Percentiles rank a stretch among this genome's conserved stretches.
Evolutionary conservation across 1,140 invertebrate genomes (phyloP).

Genomic region (Trigoniulus corallinus): DNA sequence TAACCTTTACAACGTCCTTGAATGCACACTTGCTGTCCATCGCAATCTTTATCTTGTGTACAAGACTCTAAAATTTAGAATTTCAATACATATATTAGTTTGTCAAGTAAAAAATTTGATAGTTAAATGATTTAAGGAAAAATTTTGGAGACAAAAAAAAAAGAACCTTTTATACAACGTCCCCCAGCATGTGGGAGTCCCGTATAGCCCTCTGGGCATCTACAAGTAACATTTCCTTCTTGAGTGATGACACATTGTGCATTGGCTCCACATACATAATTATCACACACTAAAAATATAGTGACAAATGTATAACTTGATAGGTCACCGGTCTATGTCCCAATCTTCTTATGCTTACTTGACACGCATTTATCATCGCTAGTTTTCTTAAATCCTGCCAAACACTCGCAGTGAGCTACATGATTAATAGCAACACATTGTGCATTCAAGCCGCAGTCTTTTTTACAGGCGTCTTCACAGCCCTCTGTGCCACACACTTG

Average conservation of each 20-base stretch:
- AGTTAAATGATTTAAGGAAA: too few relatives aligned
- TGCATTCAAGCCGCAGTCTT: conserved; percentile 65
- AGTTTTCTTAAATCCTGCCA: conserved; percentile 57
- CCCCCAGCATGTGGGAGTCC: conserved; percentile 85
- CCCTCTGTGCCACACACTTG: conserved; percentile 54
- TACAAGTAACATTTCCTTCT: conserved; percentile 59
- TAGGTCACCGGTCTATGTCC: neutral
- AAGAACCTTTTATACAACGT: conserved; percentile 35
- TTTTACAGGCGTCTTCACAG: conserved; percentile 58
- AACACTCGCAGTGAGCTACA: conserved; percentile 69
- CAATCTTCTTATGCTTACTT: conserved; percentile 32
- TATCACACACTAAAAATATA: conserved; percentile 47
- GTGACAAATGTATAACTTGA: conserved; percentile 1
- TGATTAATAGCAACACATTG: conserved; percentile 75
- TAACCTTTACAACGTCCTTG: conserved; percentile 66
- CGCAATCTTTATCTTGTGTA: conserved; percentile 32
- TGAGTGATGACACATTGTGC: conserved; percentile 60
- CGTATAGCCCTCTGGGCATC: conserved; percentile 62
- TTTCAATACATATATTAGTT: too few relatives aligned
- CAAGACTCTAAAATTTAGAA: neutral
- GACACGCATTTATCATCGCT: conserved; percentile 59
- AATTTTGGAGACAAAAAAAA: too few relatives aligned
- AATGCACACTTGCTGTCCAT: conserved; percentile 58
- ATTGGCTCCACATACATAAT: conserved; percentile 57
- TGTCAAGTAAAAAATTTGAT: too few relatives aligned